These are phyloP conservation scores for Boleophthalmus pectinirostris DNA, from an alignment of 2,113 vertebrate species.

Conservation along the genomic window DNA sequence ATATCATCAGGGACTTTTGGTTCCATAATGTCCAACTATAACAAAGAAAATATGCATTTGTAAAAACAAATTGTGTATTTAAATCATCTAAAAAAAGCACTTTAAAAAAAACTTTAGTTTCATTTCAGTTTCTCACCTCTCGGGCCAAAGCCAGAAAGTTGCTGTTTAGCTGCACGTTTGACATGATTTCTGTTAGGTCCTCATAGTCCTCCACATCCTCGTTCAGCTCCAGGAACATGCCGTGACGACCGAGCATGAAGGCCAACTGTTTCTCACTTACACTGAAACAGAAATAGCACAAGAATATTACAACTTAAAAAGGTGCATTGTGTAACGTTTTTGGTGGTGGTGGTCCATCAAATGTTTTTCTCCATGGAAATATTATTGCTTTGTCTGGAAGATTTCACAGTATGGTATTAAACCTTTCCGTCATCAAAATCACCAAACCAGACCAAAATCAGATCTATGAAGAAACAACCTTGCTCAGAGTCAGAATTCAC, in stretches of 20 bases:
- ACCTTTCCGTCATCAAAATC: no score
- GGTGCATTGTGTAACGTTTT: no score
- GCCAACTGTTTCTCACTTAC: conserved; percentile 98
- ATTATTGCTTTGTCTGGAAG: no score
- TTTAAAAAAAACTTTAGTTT: not conserved
- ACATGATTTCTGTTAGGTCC: conserved; percentile 98
- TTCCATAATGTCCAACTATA: conserved; percentile 97
- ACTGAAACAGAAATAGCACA: conserved; percentile 62
- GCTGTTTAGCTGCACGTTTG: conserved; percentile 98
- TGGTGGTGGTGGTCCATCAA: no score
- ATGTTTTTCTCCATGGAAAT: no score
- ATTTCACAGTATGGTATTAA: no score
- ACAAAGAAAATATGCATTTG: not conserved
- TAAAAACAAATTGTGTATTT: not conserved
- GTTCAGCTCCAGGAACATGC: conserved; percentile 95
- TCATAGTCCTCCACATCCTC: conserved; percentile 97
- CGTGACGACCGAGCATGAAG: conserved; percentile 96
- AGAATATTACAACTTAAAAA: not conserved
- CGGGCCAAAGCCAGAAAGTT: conserved; percentile 95
- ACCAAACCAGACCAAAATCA: no score
- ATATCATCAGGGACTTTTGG: conserved; percentile 99
- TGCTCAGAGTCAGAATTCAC: no score
- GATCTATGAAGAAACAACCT: no score
- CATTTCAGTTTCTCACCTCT: conserved; percentile 78
- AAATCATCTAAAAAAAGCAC: not conserved